Base-by-base conservation (phyloP, 2,113 vertebrate species). In the Conger conger region DNA sequence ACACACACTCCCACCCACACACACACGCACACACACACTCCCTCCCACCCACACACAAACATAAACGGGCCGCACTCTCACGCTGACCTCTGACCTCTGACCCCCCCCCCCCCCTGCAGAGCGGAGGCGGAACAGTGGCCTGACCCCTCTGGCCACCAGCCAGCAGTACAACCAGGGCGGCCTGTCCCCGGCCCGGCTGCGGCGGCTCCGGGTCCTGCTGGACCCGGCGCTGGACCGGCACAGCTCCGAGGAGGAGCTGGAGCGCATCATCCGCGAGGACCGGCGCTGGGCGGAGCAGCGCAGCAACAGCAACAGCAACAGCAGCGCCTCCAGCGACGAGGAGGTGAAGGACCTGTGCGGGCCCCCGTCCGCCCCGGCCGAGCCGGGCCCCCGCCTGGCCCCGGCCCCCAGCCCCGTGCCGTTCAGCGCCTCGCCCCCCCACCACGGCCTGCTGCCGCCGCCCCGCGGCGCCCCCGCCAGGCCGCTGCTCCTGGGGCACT, bases 161-260 rank as follows among this genome's bases (percentile, higher is more conserved):
- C 97, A 97, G 91, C 96, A 96, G 87, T 96, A 97, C 92, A 97
- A 97, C 91, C 97, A 97, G 90, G 96, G 96, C 81, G 94, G 95
- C n/a, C 89, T 94, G 15, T 95, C 95, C 11, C 94, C 96, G 45
- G 89, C 96, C 0, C 94, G 92, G 85, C 89, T 97, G 88, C 93
- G 96, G 83, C 92, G 95, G 54, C 93, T 97, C 30, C 95, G 95
- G 53, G 92, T 96, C 54, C 93, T 97, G 20, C 91, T 97, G 87
- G 96, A 97, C 38, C 93, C 95, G 81, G 93, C 94, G 84, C 92
- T 97, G 89, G 97, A 98, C 88, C 95, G 94, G 3, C 96, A 97
- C 87, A 98, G 97, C 57, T 98, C 97, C 0, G 97, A 98, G 82
- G 97, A 98, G 91, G 97, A 98, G 87, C 95, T 98, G 0, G 97